Conservation (phyloP, 2,113 vertebrate species). For the Catharus fuscescens region DNA sequence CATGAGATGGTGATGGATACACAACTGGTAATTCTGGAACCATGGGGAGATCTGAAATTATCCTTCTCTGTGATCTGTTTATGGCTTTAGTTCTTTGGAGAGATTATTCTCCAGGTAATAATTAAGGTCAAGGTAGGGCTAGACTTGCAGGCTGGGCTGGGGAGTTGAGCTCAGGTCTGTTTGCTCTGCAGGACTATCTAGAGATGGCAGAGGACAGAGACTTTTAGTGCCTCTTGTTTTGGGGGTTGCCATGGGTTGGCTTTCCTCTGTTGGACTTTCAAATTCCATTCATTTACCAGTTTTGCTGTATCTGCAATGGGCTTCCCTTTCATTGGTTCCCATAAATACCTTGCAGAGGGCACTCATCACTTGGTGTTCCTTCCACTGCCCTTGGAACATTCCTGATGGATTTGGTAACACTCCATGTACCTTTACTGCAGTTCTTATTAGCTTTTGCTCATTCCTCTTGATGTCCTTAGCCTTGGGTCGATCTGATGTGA, state of each 20-base stretch:
- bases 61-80: background rate
- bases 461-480: background rate
- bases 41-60: background rate
- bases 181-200: background rate
- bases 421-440: background rate
- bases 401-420: background rate
- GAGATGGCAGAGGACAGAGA: background rate
- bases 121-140: conserved; percentile 52
- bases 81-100: background rate
- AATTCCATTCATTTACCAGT: background rate
- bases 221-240: background rate
- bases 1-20: background rate
- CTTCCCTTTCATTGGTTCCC: background rate
- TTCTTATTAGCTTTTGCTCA: background rate
- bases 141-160: background rate
- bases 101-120: conserved; percentile 33
- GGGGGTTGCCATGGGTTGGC: background rate
- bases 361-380: background rate
- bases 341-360: background rate
- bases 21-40: conserved; percentile 13
- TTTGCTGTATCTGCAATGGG: background rate
- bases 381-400: background rate
- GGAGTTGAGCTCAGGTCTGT: background rate
- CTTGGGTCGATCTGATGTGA: background rate
- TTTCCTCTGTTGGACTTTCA: background rate